phyloP scores from a whole-genome alignment of 2,113 vertebrate genomes.

The Apistogramma diplotaenia region DNA sequence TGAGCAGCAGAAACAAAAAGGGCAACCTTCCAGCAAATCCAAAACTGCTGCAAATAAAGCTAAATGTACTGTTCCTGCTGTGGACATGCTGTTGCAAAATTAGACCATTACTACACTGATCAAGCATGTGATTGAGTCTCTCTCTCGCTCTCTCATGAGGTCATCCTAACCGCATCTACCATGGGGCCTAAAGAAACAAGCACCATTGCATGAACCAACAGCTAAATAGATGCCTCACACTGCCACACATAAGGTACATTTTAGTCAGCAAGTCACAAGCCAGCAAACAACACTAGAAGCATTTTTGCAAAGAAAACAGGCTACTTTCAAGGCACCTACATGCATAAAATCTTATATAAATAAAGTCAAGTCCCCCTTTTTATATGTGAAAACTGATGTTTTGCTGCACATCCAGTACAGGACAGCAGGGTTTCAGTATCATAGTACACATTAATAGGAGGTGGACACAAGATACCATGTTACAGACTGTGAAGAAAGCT shows the following conservation, averaged over 20 bases:
- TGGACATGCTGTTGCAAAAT: background rate
- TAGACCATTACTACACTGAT: background rate
- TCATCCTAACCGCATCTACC: constrained; percentile 17
- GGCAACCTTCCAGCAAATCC: background rate
- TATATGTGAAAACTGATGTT: background rate
- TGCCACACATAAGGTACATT: constrained; percentile 1
- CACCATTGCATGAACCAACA: constrained; percentile 37
- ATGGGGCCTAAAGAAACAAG: constrained; percentile 46
- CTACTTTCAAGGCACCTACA: background rate
- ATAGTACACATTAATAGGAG: background rate
- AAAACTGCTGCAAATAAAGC: background rate
- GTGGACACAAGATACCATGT: background rate
- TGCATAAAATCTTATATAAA: background rate
- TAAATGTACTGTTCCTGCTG: background rate
- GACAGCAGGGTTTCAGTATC: background rate
- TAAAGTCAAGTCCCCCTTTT: background rate
- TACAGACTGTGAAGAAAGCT: background rate
- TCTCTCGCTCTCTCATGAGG: constrained; percentile 5
- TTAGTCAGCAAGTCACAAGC: background rate
- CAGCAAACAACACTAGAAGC: background rate
- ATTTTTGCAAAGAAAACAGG: background rate
- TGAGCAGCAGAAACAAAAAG: background rate
- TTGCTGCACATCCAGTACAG: background rate
- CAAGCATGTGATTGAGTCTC: constrained; percentile 13
- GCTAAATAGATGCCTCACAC: constrained; percentile 24